A percentile compares a stretch with the other conserved stretches of the same genome.
These are phyloP conservation scores for Apomyelois bistriatella DNA, from an alignment of 2,888 invertebrate genomes.

Conservation along the genomic window DNA sequence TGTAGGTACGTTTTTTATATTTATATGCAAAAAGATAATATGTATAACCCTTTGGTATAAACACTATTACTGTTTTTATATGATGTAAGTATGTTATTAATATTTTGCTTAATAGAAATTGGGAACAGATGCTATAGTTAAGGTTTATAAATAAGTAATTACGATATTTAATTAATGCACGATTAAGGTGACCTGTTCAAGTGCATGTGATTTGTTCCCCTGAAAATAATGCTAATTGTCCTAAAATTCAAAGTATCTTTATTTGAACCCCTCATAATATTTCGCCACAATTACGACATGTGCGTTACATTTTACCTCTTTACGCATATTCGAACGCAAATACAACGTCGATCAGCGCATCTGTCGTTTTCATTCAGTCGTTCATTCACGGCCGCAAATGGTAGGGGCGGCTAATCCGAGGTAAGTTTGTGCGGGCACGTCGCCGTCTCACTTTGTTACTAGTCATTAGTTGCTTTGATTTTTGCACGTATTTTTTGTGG, in stretches of 20 bases:
- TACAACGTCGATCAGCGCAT: slow-evolving; percentile 1
- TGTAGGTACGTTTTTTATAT: no score
- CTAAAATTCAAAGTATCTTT: background rate
- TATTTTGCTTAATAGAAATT: no score
- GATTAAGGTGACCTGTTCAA: no score
- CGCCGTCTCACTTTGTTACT: slow-evolving; percentile 5
- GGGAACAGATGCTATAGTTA: no score
- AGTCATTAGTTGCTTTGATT: slow-evolving; percentile 11
- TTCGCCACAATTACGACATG: slow-evolving; percentile 9
- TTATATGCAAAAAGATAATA: no score
- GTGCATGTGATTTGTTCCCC: no score
- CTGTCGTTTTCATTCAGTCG: slow-evolving; percentile 6
- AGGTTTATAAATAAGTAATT: no score
- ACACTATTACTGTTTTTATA: no score
- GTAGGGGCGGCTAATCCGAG: slow-evolving; percentile 21
- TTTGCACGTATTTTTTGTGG: background rate
- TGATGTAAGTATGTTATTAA: no score
- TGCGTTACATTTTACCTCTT: slow-evolving; percentile 10
- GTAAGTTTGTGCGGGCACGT: slow-evolving; percentile 20
- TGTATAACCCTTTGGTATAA: no score
- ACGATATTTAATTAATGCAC: no score
- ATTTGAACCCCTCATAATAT: background rate
- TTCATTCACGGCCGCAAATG: slow-evolving; percentile 5
- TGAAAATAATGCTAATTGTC: no score
- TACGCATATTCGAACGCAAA: slow-evolving; percentile 12